Evolutionary conservation across 2,888 invertebrate species (phyloP).

Genomic region (Apamea crenata): DNA sequence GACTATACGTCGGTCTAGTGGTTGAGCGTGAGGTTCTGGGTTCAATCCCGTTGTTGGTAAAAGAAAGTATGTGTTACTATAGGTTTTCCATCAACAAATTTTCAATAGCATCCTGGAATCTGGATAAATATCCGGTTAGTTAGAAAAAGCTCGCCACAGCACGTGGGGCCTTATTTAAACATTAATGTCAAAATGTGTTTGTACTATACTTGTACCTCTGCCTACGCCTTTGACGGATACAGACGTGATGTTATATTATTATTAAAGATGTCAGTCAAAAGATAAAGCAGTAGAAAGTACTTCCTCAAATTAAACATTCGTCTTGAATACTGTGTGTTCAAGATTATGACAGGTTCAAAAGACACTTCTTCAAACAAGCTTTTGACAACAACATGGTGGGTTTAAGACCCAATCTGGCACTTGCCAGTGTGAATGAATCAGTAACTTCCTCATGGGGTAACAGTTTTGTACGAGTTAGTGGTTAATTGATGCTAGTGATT

Average conservation of each 20-base stretch:
- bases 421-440: not conserved
- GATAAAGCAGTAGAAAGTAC: not conserved
- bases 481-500: not conserved
- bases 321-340: not conserved
- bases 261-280: conserved; percentile 7
- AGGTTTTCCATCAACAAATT: not conserved
- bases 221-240: not conserved
- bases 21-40: not conserved
- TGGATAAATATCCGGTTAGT: not conserved
- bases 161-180: not conserved
- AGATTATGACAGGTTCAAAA: conserved; percentile 8
- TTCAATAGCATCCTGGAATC: not conserved
- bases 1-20: not conserved
- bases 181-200: not conserved
- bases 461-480: not conserved
- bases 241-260: not conserved
- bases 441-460: conserved; percentile 22
- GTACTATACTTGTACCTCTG: not conserved
- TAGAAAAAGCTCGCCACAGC: not conserved
- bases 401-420: not conserved
- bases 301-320: not conserved
- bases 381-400: not conserved
- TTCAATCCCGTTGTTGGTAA: not conserved
- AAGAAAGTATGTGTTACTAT: not conserved
- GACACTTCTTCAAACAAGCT: not conserved